Conservation (phyloP, 2,797 vertebrate genomes). For the Sternarchorhynchus goeldii region DNA sequence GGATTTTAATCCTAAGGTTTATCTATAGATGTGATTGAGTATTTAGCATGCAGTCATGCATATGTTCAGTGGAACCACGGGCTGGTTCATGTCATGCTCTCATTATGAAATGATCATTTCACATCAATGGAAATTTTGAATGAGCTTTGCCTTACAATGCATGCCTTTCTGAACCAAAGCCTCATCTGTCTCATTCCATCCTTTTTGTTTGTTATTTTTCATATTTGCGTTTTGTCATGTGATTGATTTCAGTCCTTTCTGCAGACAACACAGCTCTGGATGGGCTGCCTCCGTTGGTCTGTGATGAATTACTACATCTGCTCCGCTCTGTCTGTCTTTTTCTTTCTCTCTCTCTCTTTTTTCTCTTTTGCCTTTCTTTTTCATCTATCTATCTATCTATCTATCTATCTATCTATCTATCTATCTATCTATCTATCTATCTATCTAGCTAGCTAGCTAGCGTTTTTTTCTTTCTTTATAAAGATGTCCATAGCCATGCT, state of each 20-base stretch:
- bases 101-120: slow-evolving; percentile 33
- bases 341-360: background rate
- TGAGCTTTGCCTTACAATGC: background rate
- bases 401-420: slow-evolving; percentile 10
- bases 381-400: slow-evolving; percentile 7
- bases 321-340: slow-evolving; percentile 23
- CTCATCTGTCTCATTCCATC: slow-evolving; percentile 26
- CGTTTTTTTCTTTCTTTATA: background rate
- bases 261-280: slow-evolving; percentile 54
- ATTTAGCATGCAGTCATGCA: slow-evolving; percentile 20
- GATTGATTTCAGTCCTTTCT: slow-evolving; percentile 70
- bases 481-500: background rate
- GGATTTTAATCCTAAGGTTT: slow-evolving; percentile 46
- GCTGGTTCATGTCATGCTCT: slow-evolving; percentile 19
- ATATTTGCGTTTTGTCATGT: slow-evolving; percentile 62
- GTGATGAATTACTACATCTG: slow-evolving; percentile 71
- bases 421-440: background rate
- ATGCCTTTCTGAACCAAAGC: background rate
- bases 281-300: slow-evolving; percentile 62
- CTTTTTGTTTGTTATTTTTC: slow-evolving; percentile 50
- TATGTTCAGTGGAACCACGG: background rate
- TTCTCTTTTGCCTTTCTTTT: background rate
- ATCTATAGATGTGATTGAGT: slow-evolving; percentile 44
- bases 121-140: background rate
- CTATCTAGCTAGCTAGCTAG: background rate